Evolutionary conservation across 2,113 vertebrate species (phyloP), one percentile per base, ranked within the genome.

Genomic region (Ancistrus triradiatus): DNA sequence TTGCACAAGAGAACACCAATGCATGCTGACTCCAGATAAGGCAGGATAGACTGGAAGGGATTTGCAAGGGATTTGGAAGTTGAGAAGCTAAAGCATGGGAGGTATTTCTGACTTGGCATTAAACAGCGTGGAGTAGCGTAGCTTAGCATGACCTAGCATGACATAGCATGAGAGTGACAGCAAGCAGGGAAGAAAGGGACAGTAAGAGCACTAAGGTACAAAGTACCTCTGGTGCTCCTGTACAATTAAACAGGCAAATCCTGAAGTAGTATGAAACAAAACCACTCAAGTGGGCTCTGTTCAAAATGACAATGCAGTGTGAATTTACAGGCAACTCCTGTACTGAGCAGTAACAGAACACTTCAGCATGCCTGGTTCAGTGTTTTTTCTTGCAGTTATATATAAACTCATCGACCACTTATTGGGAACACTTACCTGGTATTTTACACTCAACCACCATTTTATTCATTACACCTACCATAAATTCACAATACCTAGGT

Each of bases 1-100:
- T 84, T 74, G 75, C 87, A 87, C 85, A 87, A 88, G 89, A 86
- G 68, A 80, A 96, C 90, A 95, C 75, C 90, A 84, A 91, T 87
- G 90, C 94, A 97, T 97, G 95, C 94, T 84, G 85, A 80, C 81
- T 84, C 43, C 72, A 64, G 81, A 64, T 75, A 81, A 85, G 79
- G n/a, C 57, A 57, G 86, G 81, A 67, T 70, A 76, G 52, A 63
- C 38, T 52, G 49, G 44, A 65, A 22, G 49, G 49, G 37, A 22
- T 43, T 57, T 70, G 68, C 69, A 72, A 40, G 17, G 37, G 42
- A 46, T 27, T 40, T 18, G 18, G 15, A 68, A 21, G 28, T 27
- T 22, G 35, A 52, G 13, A 61, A n/a, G 38, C 35, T 66, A 7
- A 35, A 7, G 35, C 27, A 22, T 63, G 55, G 33, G 44, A 40